Evolutionary conservation across 2,888 invertebrate species (phyloP), one percentile per base, ranked within the genome.

Genomic region (Eretmocerus hayati): DNA sequence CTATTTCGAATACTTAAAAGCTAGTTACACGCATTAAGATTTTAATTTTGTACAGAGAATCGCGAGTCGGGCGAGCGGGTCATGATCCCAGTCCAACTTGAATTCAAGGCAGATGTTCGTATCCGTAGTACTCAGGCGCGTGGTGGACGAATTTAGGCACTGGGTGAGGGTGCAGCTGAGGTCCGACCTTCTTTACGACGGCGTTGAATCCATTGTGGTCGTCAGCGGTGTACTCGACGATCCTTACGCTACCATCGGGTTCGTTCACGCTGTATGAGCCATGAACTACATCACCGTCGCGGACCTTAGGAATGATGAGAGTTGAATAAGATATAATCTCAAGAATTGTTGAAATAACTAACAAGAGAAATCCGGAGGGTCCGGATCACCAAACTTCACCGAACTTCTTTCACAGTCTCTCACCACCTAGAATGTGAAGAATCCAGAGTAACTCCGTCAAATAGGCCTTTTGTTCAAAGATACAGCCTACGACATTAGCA

Each of bases 161-260:
- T 1, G 20, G 54, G 50, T 52, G 48, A 2, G 41, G 49, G 55
- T 67, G 65, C 9, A 60, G 51, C 19, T 65, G 59, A 4, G 65
- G 63, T 6, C 65, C 65, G 41, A 66, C 62, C 45, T 64, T 65
- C 56, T 65, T 66, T 18, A 65, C 66, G 5, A 66, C 62, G 11
- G 65, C 66, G 52, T 66, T 66, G 46, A 65, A 67, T 40, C 65
- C 66, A 52, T 65, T 65, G 56, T 64, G 62, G 48, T 64, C 63
- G 54, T 65, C 65, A 5, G 65, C 65, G 3, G 65, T 65, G 46
- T 66, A 66, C 46, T 66, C 65, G 38, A 66, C 66, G 35, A 66
- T 59, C 31, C 66, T 60, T 15, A 66, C 59, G 35, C 64, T 65
- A 36, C 66, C 65, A 49, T 66, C 66, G 21, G 66, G 64, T 38